Evolutionary conservation across 2,113 vertebrate genomes (phyloP), one percentile per base, ranked within the genome.

Genomic region (Oreochromis tanganicae): DNA sequence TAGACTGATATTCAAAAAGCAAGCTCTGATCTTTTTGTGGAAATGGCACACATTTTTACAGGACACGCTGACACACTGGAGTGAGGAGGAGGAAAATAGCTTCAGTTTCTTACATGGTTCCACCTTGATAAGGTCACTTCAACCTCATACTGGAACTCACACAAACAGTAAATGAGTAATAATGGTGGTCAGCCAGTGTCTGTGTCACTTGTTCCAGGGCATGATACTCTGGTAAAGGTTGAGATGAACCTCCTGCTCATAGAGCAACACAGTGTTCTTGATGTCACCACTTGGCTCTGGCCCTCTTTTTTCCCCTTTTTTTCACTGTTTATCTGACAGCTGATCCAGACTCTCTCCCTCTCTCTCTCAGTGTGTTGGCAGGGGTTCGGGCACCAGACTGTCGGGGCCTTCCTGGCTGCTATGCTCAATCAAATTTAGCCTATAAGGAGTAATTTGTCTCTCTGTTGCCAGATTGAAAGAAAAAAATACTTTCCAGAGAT

Each of bases 201-300:
- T 5, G 24, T 52, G 81, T 93, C 87, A 87, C 79, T 75, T 52
- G 46, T 79, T 92, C 84, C 81, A 87, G 57, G 41, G 80, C 32
- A 52, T 4, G 17, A 32, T 84, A 82, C 63, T 81, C 81, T 83
- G 61, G 50, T 6, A 66, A 61, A 87, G 90, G 89, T 84, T 56
- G 19, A 29, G 29, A 54, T 81, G 75, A 86, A 80, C 92, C 87
- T 34, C 16, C 54, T 73, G 24, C 32, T 83, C 19, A 34, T 21
- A 19, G 17, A 85, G 24, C 46, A 71, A 68, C 90, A 88, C 84
- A 16, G 34, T 79, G 86, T 86, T 86, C 81, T 82, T 75, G 86
- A 79, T 89, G 84, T 91, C 82, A 84, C n/a, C 3, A 43, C 27
- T 43, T 61, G 63, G 66, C 85, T 90, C 21, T 12, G 11, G 79